These are phyloP conservation scores for Carettochelys insculpta DNA, from an alignment of 2,113 vertebrate genomes.

Conservation along the genomic window DNA sequence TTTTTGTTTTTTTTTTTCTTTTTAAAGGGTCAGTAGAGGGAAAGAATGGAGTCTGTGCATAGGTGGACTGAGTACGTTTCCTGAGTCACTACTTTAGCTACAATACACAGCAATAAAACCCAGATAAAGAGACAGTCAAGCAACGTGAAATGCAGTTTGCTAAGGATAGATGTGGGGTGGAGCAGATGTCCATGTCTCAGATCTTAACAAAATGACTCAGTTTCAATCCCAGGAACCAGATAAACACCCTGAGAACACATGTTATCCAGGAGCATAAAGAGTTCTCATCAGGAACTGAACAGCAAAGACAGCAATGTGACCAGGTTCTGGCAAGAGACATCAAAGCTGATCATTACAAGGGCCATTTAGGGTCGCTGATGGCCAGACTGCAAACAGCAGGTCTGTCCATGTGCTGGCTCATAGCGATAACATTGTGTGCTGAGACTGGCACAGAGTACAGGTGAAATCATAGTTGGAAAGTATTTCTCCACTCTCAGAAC, in stretches of 20 bases:
- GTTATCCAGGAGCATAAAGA: background rate
- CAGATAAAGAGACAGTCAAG: conserved; percentile 13
- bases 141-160: background rate
- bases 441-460: conserved; percentile 49
- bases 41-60: background rate
- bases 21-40: background rate
- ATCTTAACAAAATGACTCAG: background rate
- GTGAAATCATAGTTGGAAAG: conserved; percentile 60
- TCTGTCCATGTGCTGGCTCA: background rate
- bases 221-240: background rate
- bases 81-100: conserved; percentile 11
- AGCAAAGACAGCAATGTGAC: fast-evolving
- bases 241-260: fast-evolving
- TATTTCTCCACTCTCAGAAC: conserved; percentile 20
- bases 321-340: background rate
- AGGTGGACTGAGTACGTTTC: background rate
- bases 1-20: no score
- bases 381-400: background rate
- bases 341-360: background rate
- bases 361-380: conserved; percentile 9
- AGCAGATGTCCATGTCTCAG: background rate
- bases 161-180: background rate
- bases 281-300: background rate
- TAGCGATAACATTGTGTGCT: conserved; percentile 70
- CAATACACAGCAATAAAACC: conserved; percentile 9